Evolutionary conservation across 2,113 vertebrate species (phyloP), one percentile per base, ranked within the genome.

Genomic region (Ictidomys tridecemlineatus): DNA sequence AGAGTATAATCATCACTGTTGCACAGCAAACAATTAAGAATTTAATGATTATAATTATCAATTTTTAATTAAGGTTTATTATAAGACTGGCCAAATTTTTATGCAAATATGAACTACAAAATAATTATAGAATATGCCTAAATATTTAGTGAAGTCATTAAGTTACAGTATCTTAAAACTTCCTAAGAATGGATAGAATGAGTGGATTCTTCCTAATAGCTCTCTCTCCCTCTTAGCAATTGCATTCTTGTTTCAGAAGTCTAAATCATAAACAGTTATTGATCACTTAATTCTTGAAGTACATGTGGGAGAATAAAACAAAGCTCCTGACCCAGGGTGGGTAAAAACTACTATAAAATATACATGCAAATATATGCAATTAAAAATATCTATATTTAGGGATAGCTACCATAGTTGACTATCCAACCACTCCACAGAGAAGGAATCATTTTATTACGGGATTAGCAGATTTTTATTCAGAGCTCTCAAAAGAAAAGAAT

Each of bases 11-110:
- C 42, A 91, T 83, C 56, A 91, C 17, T 93, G 20, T 91, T 93
- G 88, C 32, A 93, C 14, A 89, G 63, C 11, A 83, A 93, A 93
- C 42, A 96, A 85, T 79, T 93, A 93, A 94, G 56, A 76, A 74
- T 87, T 67, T 69, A 94, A 79, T 95, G 39, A 94, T 83, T 87
- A 74, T 95, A 89, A 95, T 95, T 95, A 97, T 77, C 11, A 24
- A 92, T 51, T 95, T 86, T 89, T 78, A 97, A 89, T 95, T 96
- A 78, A 94, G 16, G 61, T 73, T 91, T 90, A 76, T 85, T 88
- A 92, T 3, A 85, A 88, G 4, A 42, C 39, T 32, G 1, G 85
- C 34, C 72, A 93, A 86, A 53, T 94, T 95, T 13, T 94, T 37
- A 78, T 74, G 88, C 20, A 78, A 78, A 82, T 51, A 53, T 89